Evolutionary conservation across 1,140 invertebrate genomes (phyloP).

Genomic region (Streblospio benedicti): DNA sequence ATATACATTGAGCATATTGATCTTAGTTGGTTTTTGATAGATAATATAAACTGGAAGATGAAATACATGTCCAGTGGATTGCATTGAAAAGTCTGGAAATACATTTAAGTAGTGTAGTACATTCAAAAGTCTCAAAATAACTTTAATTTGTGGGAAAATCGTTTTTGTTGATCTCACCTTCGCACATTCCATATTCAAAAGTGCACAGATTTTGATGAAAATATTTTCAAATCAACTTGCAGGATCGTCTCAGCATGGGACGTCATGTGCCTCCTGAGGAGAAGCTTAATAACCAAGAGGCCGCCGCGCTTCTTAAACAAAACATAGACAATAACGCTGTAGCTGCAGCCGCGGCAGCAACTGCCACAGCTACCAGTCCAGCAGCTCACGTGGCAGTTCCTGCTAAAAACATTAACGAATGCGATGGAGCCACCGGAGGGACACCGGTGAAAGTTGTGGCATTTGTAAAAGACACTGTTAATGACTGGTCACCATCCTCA

Average conservation of each 20-base stretch:
- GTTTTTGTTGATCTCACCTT: neutral
- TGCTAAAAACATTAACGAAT: too few relatives aligned
- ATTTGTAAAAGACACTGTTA: too few relatives aligned
- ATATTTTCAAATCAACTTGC: constrained; percentile 10
- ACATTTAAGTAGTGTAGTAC: neutral
- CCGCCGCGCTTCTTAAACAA: constrained; percentile 24
- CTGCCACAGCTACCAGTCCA: too few relatives aligned
- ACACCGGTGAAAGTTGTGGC: too few relatives aligned
- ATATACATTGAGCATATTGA: too few relatives aligned
- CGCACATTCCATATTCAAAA: constrained; percentile 4
- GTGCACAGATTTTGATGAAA: neutral
- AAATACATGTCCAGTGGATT: neutral
- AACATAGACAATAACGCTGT: too few relatives aligned
- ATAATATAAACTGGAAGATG: too few relatives aligned
- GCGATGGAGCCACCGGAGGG: too few relatives aligned
- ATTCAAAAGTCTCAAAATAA: neutral
- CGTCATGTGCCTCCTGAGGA: constrained; percentile 17
- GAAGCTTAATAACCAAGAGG: constrained; percentile 26
- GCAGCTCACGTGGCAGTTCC: too few relatives aligned
- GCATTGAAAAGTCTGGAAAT: neutral
- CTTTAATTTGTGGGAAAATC: neutral
- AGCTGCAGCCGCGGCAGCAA: too few relatives aligned
- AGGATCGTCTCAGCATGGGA: constrained; percentile 20
- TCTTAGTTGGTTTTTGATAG: too few relatives aligned
- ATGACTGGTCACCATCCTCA: too few relatives aligned